Evolutionary conservation across 2,797 vertebrate species (phyloP).

Genomic region (Coregonus ussuriensis): DNA sequence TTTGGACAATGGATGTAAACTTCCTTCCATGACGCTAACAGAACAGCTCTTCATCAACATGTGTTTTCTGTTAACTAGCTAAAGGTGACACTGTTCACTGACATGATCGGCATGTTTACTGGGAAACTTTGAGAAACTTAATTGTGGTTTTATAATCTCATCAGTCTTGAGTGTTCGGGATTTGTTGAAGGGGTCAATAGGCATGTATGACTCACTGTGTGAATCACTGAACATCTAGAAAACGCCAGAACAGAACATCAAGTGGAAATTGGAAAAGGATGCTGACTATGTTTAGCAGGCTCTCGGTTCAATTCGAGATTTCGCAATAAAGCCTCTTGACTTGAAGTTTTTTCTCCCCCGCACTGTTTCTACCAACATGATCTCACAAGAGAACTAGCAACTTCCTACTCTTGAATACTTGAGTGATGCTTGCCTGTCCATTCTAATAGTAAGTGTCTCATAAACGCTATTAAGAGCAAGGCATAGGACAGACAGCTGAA

Average conservation of each 20-base stretch:
- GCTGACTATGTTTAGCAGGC: background rate
- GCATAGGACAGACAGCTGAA: too few relatives aligned
- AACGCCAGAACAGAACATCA: background rate
- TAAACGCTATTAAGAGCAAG: too few relatives aligned
- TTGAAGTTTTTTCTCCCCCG: background rate
- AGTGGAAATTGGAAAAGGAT: background rate
- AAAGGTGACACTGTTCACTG: background rate
- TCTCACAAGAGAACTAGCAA: too few relatives aligned
- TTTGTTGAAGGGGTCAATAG: background rate
- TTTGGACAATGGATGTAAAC: background rate
- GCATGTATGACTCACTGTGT: background rate
- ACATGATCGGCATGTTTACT: background rate
- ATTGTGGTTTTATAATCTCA: background rate
- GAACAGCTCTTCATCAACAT: background rate
- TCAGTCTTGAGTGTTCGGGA: background rate
- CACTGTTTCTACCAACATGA: background rate
- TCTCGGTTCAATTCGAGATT: background rate
- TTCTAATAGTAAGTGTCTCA: too few relatives aligned
- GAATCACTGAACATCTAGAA: background rate
- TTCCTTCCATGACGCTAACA: background rate
- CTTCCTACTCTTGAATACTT: background rate
- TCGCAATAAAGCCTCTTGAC: background rate
- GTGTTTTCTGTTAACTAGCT: slow-evolving; percentile 5
- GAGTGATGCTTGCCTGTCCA: background rate
- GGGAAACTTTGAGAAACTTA: background rate